Percentiles rank a stretch among this genome's conserved stretches.
Conservation (phyloP, 1,140 invertebrate genomes). For the Apolygus lucorum region DNA sequence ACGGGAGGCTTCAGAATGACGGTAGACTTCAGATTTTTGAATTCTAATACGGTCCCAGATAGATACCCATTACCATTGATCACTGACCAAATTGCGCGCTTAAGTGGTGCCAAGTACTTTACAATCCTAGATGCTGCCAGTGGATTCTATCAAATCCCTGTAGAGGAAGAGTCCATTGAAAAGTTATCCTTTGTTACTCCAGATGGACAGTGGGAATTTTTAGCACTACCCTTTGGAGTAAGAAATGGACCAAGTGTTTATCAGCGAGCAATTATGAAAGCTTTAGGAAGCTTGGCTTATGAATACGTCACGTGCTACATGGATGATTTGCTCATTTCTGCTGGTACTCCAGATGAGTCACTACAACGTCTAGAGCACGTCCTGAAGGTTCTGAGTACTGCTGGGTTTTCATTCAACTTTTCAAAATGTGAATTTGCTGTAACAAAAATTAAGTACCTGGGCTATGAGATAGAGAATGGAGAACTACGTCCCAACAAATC, state of each 20-base stretch:
- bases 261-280: neutral
- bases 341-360: slow-evolving; percentile 14
- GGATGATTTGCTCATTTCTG: neutral
- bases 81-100: too few species aligned
- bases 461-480: neutral
- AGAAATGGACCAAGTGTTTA: neutral
- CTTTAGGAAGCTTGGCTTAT: neutral
- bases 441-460: slow-evolving; percentile 22
- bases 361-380: neutral
- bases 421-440: slow-evolving; percentile 36
- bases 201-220: neutral
- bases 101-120: neutral
- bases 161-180: neutral
- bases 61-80: too few species aligned
- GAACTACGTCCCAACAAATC: slow-evolving; percentile 26
- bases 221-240: slow-evolving; percentile 41
- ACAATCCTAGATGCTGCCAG: neutral
- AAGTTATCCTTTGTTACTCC: neutral
- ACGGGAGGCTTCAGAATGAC: neutral
- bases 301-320: neutral
- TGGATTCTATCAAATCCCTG: neutral
- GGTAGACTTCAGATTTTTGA: neutral
- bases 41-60: neutral
- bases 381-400: neutral
- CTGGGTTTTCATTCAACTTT: neutral